Evolutionary conservation across 37 sponge, comb jelly and placozoan genomes (phyloP).

Genomic region (Geodia barretti): DNA sequence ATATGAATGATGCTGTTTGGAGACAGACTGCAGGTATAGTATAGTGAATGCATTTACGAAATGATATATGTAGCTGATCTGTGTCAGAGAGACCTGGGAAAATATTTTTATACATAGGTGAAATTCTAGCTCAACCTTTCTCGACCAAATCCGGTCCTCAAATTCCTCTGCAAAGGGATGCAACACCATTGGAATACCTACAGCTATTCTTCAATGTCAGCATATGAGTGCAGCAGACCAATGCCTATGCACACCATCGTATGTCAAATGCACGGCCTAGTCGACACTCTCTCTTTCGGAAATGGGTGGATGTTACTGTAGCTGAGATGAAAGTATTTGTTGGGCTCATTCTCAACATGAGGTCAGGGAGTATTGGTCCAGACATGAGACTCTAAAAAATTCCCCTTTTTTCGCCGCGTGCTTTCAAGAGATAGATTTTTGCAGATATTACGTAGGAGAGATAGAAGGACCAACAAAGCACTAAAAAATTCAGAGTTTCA

Average conservation of each 20-base stretch:
- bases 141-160: too few species aligned
- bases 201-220: too few species aligned
- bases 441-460: not conserved
- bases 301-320: not conserved
- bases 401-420: not conserved
- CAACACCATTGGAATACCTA: too few species aligned
- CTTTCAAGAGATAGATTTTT: not conserved
- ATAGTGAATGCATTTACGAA: too few species aligned
- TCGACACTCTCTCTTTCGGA: not conserved
- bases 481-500: not conserved
- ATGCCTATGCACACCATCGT: not conserved
- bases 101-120: too few species aligned
- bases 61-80: too few species aligned
- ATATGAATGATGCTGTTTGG: too few species aligned
- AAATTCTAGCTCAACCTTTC: too few species aligned
- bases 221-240: not conserved
- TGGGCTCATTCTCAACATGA: not conserved
- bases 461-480: not conserved
- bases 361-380: not conserved
- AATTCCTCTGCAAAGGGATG: too few species aligned
- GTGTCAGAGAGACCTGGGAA: too few species aligned
- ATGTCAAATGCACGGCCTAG: not conserved
- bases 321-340: not conserved
- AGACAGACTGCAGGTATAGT: too few species aligned
- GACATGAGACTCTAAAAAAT: not conserved